Percentiles rank a stretch among this genome's conserved stretches.
Evolutionary conservation across 1,140 invertebrate species (phyloP).

Genomic region (Ylistrum balloti): DNA sequence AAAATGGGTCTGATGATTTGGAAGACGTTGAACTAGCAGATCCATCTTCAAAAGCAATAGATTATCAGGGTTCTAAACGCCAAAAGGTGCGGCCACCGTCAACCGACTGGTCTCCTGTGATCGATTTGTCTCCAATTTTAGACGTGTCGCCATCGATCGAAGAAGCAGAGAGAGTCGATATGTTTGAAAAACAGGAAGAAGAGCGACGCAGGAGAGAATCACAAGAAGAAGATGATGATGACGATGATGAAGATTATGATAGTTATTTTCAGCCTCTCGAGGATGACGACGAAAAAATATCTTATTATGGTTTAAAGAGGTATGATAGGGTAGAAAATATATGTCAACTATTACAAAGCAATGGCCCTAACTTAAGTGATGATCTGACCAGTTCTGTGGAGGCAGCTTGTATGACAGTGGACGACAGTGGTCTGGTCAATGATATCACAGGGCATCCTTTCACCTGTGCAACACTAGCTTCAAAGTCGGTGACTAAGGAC

Average conservation of each 20-base stretch:
- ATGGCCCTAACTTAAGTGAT: conserved; percentile 21
- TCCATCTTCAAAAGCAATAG: conserved; percentile 79
- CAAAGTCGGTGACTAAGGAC: conserved; percentile 12
- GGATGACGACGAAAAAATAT: conserved; percentile 60
- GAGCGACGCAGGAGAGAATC: conserved; percentile 73
- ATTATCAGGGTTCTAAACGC: conserved; percentile 79
- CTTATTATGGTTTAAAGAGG: conserved; percentile 70
- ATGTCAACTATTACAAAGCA: conserved; percentile 68
- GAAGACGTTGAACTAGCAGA: conserved; percentile 79
- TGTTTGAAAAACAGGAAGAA: conserved; percentile 80
- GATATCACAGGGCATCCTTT: neutral
- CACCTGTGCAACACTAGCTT: neutral
- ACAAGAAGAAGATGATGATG: conserved; percentile 65
- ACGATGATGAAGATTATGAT: conserved; percentile 61
- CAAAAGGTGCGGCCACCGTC: conserved; percentile 81
- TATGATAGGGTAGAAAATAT: conserved; percentile 79
- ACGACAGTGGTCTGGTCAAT: neutral
- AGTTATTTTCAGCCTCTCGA: conserved; percentile 63
- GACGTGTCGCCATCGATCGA: conserved; percentile 84
- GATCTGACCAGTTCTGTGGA: neutral
- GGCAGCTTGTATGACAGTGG: neutral
- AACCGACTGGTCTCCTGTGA: conserved; percentile 83
- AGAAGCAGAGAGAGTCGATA: conserved; percentile 83
- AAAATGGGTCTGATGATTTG: conserved; percentile 69
- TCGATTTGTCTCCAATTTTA: conserved; percentile 83